Percentiles rank a stretch among this genome's conserved stretches.
Evolutionary conservation across 2,888 invertebrate genomes (phyloP).

Genomic region (Protophormia terraenovae): DNA sequence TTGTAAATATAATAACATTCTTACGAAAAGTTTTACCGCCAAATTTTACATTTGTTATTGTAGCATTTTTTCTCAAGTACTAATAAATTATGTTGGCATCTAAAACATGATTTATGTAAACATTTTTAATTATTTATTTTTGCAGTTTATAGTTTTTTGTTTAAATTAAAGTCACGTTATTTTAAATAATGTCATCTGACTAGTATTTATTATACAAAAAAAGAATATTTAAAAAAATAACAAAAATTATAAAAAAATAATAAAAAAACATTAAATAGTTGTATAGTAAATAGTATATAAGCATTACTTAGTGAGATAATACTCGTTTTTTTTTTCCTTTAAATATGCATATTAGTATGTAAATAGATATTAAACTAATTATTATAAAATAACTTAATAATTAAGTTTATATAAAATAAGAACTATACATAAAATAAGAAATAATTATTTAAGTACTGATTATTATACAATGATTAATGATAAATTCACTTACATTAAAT

Average conservation of each 20-base stretch:
- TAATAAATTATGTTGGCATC: too few relatives aligned
- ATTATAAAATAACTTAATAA: neutral
- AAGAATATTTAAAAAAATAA: conserved; percentile 49
- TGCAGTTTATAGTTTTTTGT: too few relatives aligned
- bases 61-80: too few relatives aligned
- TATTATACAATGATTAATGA: conserved; percentile 4
- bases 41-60: too few relatives aligned
- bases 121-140: too few relatives aligned
- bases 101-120: too few relatives aligned
- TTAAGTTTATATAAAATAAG: neutral
- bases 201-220: conserved; percentile 69
- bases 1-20: too few relatives aligned
- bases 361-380: too few relatives aligned
- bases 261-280: conserved; percentile 32
- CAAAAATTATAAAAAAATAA: conserved; percentile 47
- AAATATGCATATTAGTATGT: neutral
- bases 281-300: neutral
- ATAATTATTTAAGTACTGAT: conserved; percentile 24
- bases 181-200: conserved; percentile 68
- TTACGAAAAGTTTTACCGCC: too few relatives aligned
- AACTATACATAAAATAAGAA: neutral
- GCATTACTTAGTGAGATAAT: conserved; percentile 31
- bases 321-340: conserved; percentile 21
- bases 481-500: neutral
- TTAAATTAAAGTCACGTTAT: neutral